These are phyloP conservation scores for Ciconia boyciana DNA, from an alignment of 2,113 vertebrate species.

Conservation along the genomic window DNA sequence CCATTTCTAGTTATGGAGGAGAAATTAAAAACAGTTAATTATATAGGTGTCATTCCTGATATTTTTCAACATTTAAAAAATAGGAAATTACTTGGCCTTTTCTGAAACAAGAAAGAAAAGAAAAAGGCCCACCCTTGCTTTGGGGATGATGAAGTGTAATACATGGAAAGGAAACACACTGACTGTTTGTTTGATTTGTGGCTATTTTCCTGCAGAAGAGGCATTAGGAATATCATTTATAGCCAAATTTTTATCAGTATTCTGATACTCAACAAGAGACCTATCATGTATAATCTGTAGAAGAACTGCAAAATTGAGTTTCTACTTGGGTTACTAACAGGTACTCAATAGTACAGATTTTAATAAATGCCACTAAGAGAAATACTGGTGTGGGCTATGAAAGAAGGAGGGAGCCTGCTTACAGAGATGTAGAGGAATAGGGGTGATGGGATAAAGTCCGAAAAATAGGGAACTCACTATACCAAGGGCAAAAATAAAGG, in stretches of 20 bases:
- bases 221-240: not conserved
- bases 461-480: not conserved
- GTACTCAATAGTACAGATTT: not conserved
- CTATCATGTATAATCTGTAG: not conserved
- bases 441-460: not conserved
- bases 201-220: not conserved
- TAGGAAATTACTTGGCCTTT: constrained; percentile 3
- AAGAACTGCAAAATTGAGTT: not conserved
- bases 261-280: not conserved
- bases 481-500: not conserved
- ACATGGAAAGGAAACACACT: not conserved
- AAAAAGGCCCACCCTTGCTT: constrained; percentile 45
- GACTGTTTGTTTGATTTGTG: constrained; percentile 1
- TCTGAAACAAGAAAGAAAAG: constrained; percentile 21
- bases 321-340: not conserved
- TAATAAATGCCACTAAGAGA: not conserved
- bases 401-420: not conserved
- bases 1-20: constrained; percentile 4
- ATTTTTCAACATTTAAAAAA: constrained; percentile 12
- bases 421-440: not conserved
- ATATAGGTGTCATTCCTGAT: not conserved
- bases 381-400: not conserved
- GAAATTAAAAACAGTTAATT: constrained; percentile 26
- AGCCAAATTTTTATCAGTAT: not conserved
- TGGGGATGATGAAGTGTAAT: constrained; percentile 18